Percentiles rank a stretch among this genome's conserved stretches.
These are phyloP conservation scores for Carassius gibelio DNA, from an alignment of 2,113 vertebrate genomes.

Conservation along the genomic window DNA sequence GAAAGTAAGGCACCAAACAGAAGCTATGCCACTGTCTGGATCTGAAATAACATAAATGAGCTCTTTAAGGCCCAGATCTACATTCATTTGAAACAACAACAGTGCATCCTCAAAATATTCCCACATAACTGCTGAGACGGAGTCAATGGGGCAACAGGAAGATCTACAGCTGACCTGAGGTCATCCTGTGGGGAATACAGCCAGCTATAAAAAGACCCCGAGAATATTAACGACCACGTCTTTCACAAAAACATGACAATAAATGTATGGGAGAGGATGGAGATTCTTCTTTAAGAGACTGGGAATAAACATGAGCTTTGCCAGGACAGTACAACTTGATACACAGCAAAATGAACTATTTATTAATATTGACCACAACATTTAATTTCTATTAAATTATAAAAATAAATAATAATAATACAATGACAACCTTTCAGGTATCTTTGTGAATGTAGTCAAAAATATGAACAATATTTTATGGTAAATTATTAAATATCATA, in stretches of 20 bases:
- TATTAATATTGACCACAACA: background rate
- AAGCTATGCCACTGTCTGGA: background rate
- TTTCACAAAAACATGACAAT: slow-evolving; percentile 46
- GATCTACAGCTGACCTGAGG: slow-evolving; percentile 38
- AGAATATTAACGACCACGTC: slow-evolving; percentile 31
- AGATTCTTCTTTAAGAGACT: background rate
- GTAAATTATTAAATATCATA: background rate
- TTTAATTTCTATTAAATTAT: background rate
- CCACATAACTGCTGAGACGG: slow-evolving; percentile 34
- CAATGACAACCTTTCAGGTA: background rate
- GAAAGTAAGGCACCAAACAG: background rate
- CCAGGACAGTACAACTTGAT: background rate
- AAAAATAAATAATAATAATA: background rate
- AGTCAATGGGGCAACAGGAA: slow-evolving; percentile 45
- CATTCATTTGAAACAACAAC: too few species aligned
- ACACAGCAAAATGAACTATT: background rate
- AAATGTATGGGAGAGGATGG: slow-evolving; percentile 32
- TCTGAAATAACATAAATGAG: background rate
- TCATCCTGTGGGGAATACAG: slow-evolving; percentile 49
- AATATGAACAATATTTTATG: background rate
- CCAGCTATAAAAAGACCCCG: slow-evolving; percentile 48
- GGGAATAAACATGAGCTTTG: background rate
- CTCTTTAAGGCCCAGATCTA: background rate
- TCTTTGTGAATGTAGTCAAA: background rate
- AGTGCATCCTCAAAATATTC: slow-evolving; percentile 37